Conservation (phyloP, 2,888 invertebrate genomes). For the Oscheius sp. region DNA sequence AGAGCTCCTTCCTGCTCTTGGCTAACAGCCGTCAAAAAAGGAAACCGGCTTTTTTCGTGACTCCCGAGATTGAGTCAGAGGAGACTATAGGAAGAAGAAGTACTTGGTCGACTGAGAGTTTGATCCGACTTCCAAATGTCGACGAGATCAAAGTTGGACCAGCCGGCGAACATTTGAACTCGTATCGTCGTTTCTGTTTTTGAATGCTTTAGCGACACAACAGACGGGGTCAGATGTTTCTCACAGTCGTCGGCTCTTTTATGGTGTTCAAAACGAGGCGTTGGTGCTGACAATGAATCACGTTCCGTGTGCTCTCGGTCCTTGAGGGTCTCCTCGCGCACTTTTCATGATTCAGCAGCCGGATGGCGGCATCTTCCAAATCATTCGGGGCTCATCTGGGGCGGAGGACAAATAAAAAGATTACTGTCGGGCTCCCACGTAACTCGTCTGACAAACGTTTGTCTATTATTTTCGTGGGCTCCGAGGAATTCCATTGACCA, state of each 20-base stretch:
- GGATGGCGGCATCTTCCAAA: conserved; percentile 5
- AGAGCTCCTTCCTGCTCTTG: conserved; percentile 15
- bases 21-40: conserved; percentile 20
- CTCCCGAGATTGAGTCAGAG: neutral
- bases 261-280: neutral
- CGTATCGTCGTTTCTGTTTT: neutral
- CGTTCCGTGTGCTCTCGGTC: neutral
- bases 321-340: conserved; percentile 16
- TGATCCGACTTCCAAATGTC: conserved; percentile 2
- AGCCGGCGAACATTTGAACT: conserved; percentile 8
- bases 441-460: no score
- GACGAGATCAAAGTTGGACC: conserved; percentile 15
- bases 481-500: neutral
- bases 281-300: conserved; percentile 4
- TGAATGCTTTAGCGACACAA: neutral
- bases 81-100: neutral
- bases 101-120: neutral
- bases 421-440: neutral
- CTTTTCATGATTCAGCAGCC: conserved; percentile 18
- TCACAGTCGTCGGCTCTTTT: neutral
- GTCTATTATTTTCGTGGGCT: neutral
- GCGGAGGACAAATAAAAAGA: neutral
- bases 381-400: no score
- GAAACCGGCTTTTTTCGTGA: conserved; percentile 15
- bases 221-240: neutral